Percentiles rank a stretch among this genome's conserved stretches.
These are phyloP conservation scores for Pangasius djambal DNA, from an alignment of 2,797 vertebrate genomes.

Conservation along the genomic window DNA sequence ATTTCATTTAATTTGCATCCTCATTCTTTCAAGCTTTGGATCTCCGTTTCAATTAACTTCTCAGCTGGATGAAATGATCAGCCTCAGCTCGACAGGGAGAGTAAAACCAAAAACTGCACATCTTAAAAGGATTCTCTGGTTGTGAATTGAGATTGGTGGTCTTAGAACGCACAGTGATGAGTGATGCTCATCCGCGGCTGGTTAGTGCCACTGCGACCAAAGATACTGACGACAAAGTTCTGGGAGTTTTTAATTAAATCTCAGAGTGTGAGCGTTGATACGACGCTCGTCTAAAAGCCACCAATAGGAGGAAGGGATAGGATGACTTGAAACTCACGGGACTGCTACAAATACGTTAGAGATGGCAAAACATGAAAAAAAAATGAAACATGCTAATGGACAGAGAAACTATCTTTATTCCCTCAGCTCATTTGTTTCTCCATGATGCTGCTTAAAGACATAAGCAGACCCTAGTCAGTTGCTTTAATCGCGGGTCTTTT, in stretches of 20 bases:
- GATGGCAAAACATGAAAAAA: not conserved
- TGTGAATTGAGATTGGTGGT: not conserved
- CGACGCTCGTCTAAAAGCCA: not conserved
- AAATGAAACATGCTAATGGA: not conserved
- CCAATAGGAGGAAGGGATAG: too few species aligned
- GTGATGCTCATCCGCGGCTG: too few species aligned
- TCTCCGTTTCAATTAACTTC: not conserved
- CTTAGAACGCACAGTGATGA: not conserved
- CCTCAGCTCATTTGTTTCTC: not conserved
- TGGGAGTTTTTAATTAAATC: not conserved
- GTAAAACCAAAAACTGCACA: not conserved
- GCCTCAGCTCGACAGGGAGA: not conserved
- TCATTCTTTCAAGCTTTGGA: not conserved
- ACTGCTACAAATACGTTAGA: not conserved
- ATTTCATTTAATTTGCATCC: constrained; percentile 56
- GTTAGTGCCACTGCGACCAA: not conserved
- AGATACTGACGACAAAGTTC: not conserved
- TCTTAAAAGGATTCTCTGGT: not conserved
- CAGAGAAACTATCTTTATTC: not conserved
- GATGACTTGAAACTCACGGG: not conserved
- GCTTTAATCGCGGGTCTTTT: too few species aligned
- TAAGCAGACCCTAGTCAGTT: too few species aligned
- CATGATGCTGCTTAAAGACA: not conserved
- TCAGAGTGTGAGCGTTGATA: not conserved
- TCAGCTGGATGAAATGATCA: constrained; percentile 18